Base-by-base conservation (phyloP, 2,888 invertebrate species). In the Cerastoderma edule region DNA sequence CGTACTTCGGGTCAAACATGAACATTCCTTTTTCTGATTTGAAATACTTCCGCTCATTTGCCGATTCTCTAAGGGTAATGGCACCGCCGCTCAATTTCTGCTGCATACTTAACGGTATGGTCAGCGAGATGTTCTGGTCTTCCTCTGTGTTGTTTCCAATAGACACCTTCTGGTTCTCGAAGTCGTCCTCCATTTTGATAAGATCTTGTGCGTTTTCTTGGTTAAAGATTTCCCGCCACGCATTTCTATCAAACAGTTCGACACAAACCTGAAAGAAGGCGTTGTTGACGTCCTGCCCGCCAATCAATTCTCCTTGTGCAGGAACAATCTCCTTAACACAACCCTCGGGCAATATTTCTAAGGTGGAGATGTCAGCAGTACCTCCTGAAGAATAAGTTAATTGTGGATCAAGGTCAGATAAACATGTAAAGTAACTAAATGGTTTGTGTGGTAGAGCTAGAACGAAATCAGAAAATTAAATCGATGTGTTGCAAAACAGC, bases 141-240 rank as follows among this genome's bases (percentile, higher is more conserved):
- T 48, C 39, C 24, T 28, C 19, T n/a, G 39, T 65, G 33, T 72
- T 57, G 3, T 30, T 27, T 22, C 67, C 66, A 8, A 78, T 67
- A 13, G 67, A 35, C 13, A 73, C 69, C 27, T 78, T 78, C n/a
- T 50, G 67, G n/a, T 63, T 57, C 50, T 78, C 78, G 65, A 78
- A 78, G 13, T 78, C 71, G 5, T 74, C 27, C 19, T 78, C 78
- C 67, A 78, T 73, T 56, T 54, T 50, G 13, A 74, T 16, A 35
- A 70, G 44, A 2, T 78, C 70, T 22, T 33, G 46, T 19, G 72
- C 67, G 19, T 66, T 64, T 5, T 33, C 30, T 30, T 48, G 48
- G 24, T 16, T 22, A 22, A 71, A 74, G 16, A 54, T 48, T 30
- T 60, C 33, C 13, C 33, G 60, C 73, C 73, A 70, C 0, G 22